A percentile compares a stretch with the other conserved stretches of the same genome.
phyloP scores from a whole-genome alignment of 1,140 invertebrate species.

The Bathynomus jamesi region DNA sequence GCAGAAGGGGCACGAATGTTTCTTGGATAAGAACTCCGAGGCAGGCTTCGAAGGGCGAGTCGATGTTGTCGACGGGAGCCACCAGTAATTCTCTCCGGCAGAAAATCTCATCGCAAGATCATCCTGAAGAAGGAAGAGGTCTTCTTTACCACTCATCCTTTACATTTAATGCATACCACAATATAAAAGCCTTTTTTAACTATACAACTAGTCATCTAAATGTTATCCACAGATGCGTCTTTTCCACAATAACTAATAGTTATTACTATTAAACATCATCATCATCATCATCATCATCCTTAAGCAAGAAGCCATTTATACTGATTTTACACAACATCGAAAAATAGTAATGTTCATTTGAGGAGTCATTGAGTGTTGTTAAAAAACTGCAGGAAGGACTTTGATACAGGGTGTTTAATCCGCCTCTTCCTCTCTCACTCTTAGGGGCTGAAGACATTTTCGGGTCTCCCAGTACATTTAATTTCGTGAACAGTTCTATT shows the following conservation, averaged over 20 bases:
- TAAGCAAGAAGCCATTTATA: no score
- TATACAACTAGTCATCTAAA: not conserved
- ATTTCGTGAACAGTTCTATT: not conserved
- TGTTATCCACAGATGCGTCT: not conserved
- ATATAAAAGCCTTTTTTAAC: no score
- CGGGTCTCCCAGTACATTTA: not conserved
- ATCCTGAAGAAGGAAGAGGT: not conserved
- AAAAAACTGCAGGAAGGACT: no score
- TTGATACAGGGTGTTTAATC: no score
- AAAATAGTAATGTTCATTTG: no score
- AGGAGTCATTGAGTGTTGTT: no score
- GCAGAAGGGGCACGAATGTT: constrained; percentile 37
- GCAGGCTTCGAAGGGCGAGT: not conserved
- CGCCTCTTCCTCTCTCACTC: no score
- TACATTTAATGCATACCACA: no score
- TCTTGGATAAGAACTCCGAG: not conserved
- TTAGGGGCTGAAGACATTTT: not conserved
- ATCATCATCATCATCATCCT: no score
- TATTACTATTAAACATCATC: no score
- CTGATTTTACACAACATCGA: no score
- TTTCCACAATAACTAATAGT: no score
- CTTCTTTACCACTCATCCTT: not conserved
- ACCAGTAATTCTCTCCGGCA: not conserved
- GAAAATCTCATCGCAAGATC: not conserved
- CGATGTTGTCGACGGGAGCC: not conserved